A percentile compares a stretch with the other conserved stretches of the same genome.
Conservation (phyloP, 2,113 vertebrate genomes). For the Cavia aperea region DNA sequence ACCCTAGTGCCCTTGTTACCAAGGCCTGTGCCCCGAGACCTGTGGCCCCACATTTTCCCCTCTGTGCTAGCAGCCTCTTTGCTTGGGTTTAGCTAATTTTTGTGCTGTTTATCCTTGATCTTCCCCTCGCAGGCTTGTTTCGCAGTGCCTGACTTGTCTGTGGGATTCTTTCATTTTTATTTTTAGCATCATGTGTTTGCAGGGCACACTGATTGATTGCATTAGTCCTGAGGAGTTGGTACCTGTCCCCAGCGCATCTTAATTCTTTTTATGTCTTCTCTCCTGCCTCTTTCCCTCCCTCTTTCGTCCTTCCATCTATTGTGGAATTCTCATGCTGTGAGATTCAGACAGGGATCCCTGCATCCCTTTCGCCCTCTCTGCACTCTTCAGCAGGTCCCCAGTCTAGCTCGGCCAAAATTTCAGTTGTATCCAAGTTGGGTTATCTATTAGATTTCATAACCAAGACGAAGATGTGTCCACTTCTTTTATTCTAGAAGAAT, state of each 20-base stretch:
- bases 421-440: neutral
- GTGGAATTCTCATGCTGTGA: neutral
- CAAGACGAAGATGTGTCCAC: neutral
- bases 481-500: neutral
- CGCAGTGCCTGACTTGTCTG: neutral
- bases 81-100: neutral
- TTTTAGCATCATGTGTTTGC: neutral
- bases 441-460: neutral
- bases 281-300: fast-evolving
- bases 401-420: neutral
- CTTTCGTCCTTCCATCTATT: neutral
- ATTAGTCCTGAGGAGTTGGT: neutral
- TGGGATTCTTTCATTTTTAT: neutral
- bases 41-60: neutral
- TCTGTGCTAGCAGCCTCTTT: neutral
- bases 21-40: neutral
- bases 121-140: neutral
- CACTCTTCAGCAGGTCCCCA: too few relatives aligned
- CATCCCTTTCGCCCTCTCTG: too few relatives aligned
- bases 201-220: neutral
- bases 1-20: neutral
- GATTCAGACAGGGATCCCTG: neutral
- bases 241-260: too few relatives aligned
- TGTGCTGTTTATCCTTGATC: neutral
- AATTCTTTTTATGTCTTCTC: neutral